Conservation (phyloP, 1,140 invertebrate genomes). For the Drosophila pruinosa region DNA sequence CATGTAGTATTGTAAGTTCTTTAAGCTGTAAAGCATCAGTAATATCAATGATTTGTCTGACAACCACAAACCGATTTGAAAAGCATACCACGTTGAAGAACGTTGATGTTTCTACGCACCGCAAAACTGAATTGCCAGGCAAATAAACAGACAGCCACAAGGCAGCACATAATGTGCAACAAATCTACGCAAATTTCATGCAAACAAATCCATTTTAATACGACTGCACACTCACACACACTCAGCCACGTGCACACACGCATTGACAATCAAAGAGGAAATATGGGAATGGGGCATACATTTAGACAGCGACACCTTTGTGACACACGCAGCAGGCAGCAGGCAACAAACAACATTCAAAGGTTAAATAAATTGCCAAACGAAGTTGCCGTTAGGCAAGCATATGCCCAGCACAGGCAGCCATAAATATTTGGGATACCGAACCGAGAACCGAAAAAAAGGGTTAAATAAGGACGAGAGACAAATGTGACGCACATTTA, state of each 20-base stretch:
- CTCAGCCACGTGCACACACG: constrained; percentile 17
- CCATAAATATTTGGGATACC: constrained; percentile 72
- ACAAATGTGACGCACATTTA: constrained; percentile 65
- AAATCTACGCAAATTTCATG: constrained; percentile 75
- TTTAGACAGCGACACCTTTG: constrained; percentile 40
- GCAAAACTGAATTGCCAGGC: constrained; percentile 36
- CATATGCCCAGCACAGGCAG: constrained; percentile 63
- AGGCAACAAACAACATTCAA: constrained; percentile 51
- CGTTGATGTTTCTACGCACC: constrained; percentile 26
- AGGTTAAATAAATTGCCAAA: constrained; percentile 74
- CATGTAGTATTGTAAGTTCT: too few relatives aligned
- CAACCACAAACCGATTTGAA: constrained; percentile 32
- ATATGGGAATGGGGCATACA: constrained; percentile 5
- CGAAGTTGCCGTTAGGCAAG: constrained; percentile 29
- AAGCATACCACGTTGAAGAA: not conserved
- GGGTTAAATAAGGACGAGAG: constrained; percentile 47
- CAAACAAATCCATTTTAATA: constrained; percentile 62
- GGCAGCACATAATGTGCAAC: constrained; percentile 59
- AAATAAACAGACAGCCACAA: constrained; percentile 53
- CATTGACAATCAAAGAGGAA: not conserved
- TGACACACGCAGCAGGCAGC: constrained; percentile 42
- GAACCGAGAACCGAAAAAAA: constrained; percentile 44
- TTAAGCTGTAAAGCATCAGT: too few relatives aligned
- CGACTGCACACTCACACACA: constrained; percentile 32
- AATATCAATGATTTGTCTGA: constrained; percentile 34